A percentile compares a stretch with the other conserved stretches of the same genome.
phyloP scores from a whole-genome alignment of 2,888 invertebrate genomes.

The Caenorhabditis virilis region DNA sequence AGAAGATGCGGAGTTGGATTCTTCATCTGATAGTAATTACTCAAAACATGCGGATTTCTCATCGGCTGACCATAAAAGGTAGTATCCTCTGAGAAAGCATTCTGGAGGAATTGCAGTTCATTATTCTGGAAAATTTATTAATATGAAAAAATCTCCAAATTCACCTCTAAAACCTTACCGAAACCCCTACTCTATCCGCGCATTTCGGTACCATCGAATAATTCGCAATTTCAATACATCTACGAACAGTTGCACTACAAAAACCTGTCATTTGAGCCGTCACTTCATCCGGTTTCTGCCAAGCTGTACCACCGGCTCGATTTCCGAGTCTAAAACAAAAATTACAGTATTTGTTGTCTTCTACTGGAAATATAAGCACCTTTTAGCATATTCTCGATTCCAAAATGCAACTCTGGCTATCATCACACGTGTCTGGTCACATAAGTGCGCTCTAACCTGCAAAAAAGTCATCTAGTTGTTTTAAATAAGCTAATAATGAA shows the following conservation, averaged over 20 bases:
- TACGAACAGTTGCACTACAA: conserved; percentile 35
- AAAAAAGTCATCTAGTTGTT: background rate
- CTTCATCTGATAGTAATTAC: conserved; percentile 22
- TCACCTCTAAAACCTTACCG: conserved; percentile 8
- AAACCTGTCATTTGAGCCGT: conserved; percentile 36
- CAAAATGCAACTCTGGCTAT: conserved; percentile 31
- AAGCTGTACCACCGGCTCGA: conserved; percentile 17
- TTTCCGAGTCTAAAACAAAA: conserved; percentile 13
- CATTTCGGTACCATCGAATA: conserved; percentile 27
- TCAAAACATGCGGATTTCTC: conserved; percentile 26
- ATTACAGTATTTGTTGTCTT: background rate
- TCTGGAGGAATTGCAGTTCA: conserved; percentile 7
- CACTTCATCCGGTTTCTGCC: conserved; percentile 37
- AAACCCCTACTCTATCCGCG: conserved; percentile 26
- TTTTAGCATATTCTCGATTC: conserved; percentile 32
- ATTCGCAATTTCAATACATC: conserved; percentile 30
- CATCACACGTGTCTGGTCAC: conserved; percentile 37
- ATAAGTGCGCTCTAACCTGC: conserved; percentile 27
- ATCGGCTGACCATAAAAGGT: conserved; percentile 23
- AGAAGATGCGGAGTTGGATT: too few relatives aligned
- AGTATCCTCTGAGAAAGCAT: conserved; percentile 16
- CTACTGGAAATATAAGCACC: background rate
- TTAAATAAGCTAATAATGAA: background rate
- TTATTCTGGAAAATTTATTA: conserved; percentile 16
- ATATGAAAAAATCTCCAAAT: background rate